These are phyloP conservation scores for Myrmecobius fasciatus DNA, from an alignment of 2,113 vertebrate species.

Conservation along the genomic window DNA sequence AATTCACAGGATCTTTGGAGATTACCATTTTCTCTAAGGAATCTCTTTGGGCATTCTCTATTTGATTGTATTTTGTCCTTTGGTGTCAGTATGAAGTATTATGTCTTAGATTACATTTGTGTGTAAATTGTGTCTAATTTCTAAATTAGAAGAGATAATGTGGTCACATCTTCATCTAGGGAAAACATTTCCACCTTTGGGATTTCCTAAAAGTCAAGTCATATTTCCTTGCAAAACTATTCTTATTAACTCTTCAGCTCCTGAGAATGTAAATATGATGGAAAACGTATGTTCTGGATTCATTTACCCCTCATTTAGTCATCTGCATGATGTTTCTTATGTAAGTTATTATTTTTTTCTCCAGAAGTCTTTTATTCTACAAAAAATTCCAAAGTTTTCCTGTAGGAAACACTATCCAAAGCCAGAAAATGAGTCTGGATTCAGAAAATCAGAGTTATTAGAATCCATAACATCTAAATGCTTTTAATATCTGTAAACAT, in stretches of 20 bases:
- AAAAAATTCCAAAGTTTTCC: conserved; percentile 74
- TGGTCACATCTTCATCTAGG: conserved; percentile 62
- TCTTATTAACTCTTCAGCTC: conserved; percentile 69
- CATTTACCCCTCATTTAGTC: conserved; percentile 74
- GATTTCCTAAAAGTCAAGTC: conserved; percentile 74
- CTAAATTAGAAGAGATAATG: conserved; percentile 68
- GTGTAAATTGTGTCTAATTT: conserved; percentile 72
- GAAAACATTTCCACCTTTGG: conserved; percentile 72
- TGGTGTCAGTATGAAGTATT: conserved; percentile 56
- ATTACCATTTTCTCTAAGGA: conserved; percentile 58
- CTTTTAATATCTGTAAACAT: conserved; percentile 63
- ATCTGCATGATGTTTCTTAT: conserved; percentile 69
- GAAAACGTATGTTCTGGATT: conserved; percentile 75
- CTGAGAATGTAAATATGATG: conserved; percentile 67
- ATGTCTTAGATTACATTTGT: conserved; percentile 62
- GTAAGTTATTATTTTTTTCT: conserved; percentile 78
- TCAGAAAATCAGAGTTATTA: conserved; percentile 69
- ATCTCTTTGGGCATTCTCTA: conserved; percentile 54
- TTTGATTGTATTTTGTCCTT: conserved; percentile 67
- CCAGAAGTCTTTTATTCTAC: conserved; percentile 68
- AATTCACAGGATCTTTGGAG: conserved; percentile 70
- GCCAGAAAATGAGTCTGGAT: conserved; percentile 72
- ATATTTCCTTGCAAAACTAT: conserved; percentile 63
- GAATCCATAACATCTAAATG: conserved; percentile 70
- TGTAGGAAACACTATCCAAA: conserved; percentile 75